These are phyloP conservation scores for Pollachius pollachius DNA, from an alignment of 2,113 vertebrate species.

Conservation along the genomic window DNA sequence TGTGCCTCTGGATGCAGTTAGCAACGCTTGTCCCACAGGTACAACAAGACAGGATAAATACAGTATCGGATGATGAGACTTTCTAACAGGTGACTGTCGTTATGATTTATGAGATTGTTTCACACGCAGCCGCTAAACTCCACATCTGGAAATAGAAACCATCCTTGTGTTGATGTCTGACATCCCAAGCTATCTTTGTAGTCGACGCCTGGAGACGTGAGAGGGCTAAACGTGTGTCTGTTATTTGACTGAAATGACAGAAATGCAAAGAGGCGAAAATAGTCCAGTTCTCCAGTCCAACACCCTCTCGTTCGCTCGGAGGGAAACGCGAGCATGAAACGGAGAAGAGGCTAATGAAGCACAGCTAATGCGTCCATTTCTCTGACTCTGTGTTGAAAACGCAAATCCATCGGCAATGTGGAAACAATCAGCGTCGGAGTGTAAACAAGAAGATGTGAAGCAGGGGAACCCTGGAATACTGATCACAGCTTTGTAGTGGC, in stretches of 20 bases:
- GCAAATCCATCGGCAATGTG: constrained; percentile 45
- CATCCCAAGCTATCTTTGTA: too few relatives aligned
- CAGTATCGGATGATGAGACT: too few relatives aligned
- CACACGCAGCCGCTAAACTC: too few relatives aligned
- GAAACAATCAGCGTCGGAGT: constrained; percentile 50
- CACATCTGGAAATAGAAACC: too few relatives aligned
- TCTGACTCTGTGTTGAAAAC: constrained; percentile 37
- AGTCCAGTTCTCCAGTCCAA: constrained; percentile 25
- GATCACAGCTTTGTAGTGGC: constrained; percentile 14
- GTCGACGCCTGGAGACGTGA: too few relatives aligned
- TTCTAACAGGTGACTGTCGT: too few relatives aligned
- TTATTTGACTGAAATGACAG: too few relatives aligned
- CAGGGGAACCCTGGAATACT: constrained; percentile 11
- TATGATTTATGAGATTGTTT: too few relatives aligned
- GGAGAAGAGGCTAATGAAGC: constrained; percentile 45
- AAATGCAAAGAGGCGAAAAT: constrained; percentile 30
- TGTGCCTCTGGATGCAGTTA: not conserved
- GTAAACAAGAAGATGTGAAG: constrained; percentile 35
- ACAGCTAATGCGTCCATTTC: constrained; percentile 35
- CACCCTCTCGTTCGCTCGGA: constrained; percentile 28
- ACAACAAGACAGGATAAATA: too few relatives aligned
- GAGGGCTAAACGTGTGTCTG: too few relatives aligned
- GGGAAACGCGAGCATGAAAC: constrained; percentile 16
- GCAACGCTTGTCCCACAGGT: not conserved
- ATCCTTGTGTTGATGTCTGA: too few relatives aligned